Conservation (phyloP, 2,113 vertebrate genomes). For the Cynopterus brachyotis region DNA sequence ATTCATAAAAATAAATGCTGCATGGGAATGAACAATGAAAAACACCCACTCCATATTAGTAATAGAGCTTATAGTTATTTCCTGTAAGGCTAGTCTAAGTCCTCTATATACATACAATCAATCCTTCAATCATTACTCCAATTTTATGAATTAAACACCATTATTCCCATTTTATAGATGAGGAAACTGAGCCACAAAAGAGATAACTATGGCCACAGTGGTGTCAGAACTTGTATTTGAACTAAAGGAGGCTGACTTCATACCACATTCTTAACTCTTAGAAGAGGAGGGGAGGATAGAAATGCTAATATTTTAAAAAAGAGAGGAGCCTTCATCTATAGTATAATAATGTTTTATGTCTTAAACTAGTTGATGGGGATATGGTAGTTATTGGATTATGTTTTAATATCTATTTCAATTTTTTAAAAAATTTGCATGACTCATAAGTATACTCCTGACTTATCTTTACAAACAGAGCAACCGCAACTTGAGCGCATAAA, state of each 20-base stretch:
- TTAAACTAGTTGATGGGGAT: neutral
- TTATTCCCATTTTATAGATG: neutral
- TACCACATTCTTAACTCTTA: neutral
- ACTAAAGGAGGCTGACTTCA: neutral
- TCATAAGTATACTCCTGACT: neutral
- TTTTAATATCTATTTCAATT: neutral
- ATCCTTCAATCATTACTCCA: neutral
- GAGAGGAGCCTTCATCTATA: neutral
- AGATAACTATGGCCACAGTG: neutral
- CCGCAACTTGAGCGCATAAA: neutral
- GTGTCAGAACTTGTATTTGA: neutral
- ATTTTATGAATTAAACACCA: neutral
- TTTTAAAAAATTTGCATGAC: neutral
- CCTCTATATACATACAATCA: neutral
- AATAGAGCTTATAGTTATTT: neutral
- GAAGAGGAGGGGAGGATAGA: neutral
- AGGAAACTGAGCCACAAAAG: neutral
- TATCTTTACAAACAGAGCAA: neutral
- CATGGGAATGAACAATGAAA: neutral
- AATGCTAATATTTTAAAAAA: neutral
- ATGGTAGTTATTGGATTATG: neutral
- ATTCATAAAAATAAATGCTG: neutral
- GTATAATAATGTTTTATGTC: neutral
- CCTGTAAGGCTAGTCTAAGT: neutral
- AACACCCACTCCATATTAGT: neutral